Evolutionary conservation across 2,888 invertebrate genomes (phyloP).

Genomic region (Spicauda simplicius): DNA sequence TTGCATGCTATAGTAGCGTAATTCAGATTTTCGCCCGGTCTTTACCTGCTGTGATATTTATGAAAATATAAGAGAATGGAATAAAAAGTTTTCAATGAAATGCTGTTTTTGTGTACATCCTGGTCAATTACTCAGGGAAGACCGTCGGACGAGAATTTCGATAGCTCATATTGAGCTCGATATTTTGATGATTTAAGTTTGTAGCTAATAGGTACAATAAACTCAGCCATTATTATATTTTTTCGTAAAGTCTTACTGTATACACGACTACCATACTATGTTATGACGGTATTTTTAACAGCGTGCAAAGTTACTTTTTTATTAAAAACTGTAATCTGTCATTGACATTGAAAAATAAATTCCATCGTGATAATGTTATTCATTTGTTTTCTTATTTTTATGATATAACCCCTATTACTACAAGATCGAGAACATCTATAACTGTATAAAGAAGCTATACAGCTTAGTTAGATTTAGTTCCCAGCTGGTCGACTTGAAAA

Average conservation of each 20-base stretch:
- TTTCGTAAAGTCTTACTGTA: conserved; percentile 66
- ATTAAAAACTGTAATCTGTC: conserved; percentile 70
- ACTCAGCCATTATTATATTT: conserved; percentile 69
- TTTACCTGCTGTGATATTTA: conserved; percentile 79
- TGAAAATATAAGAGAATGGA: conserved; percentile 50
- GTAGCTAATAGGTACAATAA: conserved; percentile 72
- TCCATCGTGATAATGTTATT: conserved; percentile 68
- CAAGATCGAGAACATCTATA: not conserved
- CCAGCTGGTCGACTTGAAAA: no score
- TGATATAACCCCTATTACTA: not conserved
- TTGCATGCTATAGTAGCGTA: conserved; percentile 78
- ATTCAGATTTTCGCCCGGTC: conserved; percentile 83
- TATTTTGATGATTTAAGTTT: conserved; percentile 73
- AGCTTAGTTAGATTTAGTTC: no score
- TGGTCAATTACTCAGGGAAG: conserved; percentile 69
- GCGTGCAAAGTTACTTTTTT: conserved; percentile 60
- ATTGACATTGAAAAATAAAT: conserved; percentile 79
- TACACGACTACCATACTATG: conserved; percentile 60
- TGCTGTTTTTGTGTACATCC: conserved; percentile 60
- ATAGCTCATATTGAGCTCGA: conserved; percentile 83
- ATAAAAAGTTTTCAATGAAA: conserved; percentile 30
- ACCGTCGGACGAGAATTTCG: conserved; percentile 75
- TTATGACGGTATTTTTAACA: conserved; percentile 66
- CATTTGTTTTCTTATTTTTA: conserved; percentile 53
- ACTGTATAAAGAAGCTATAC: no score